A percentile compares a stretch with the other conserved stretches of the same genome.
phyloP scores from a whole-genome alignment of 2,888 invertebrate genomes.

The Drosophila conformis region DNA sequence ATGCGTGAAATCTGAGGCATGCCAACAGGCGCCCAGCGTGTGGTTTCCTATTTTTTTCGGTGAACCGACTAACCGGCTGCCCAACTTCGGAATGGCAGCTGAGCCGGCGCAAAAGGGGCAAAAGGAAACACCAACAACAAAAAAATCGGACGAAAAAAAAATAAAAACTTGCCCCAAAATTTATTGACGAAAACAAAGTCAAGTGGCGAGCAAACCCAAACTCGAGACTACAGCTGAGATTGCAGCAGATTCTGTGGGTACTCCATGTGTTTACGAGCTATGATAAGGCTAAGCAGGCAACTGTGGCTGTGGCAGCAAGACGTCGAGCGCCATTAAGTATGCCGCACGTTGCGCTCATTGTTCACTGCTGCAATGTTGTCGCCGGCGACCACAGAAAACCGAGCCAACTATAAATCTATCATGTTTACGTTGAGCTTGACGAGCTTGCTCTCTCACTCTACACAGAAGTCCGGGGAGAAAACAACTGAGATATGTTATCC shows the following conservation, averaged over 20 bases:
- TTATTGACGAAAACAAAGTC: constrained; percentile 77
- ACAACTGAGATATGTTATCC: constrained; percentile 14
- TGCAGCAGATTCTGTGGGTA: constrained; percentile 51
- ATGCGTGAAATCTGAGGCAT: constrained; percentile 55
- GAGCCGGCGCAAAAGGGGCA: constrained; percentile 27
- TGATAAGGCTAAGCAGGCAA: constrained; percentile 64
- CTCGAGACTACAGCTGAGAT: constrained; percentile 47
- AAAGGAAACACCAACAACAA: not conserved
- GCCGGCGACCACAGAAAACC: constrained; percentile 55
- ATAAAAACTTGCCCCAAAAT: constrained; percentile 62
- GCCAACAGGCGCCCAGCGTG: constrained; percentile 68
- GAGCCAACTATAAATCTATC: constrained; percentile 75
- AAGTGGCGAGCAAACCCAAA: constrained; percentile 55
- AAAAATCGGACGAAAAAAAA: not conserved
- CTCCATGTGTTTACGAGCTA: constrained; percentile 71
- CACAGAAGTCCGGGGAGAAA: constrained; percentile 23
- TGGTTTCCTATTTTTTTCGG: constrained; percentile 45
- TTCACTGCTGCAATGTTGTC: constrained; percentile 61
- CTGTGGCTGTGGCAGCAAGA: constrained; percentile 9
- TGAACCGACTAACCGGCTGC: not conserved
- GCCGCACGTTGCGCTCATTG: constrained; percentile 60
- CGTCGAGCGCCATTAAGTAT: constrained; percentile 62
- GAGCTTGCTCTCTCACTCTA: constrained; percentile 52
- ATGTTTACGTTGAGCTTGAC: constrained; percentile 74
- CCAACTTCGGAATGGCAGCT: constrained; percentile 49